Evolutionary conservation across 1,140 invertebrate species (phyloP).

Genomic region (Chymomyza costata): DNA sequence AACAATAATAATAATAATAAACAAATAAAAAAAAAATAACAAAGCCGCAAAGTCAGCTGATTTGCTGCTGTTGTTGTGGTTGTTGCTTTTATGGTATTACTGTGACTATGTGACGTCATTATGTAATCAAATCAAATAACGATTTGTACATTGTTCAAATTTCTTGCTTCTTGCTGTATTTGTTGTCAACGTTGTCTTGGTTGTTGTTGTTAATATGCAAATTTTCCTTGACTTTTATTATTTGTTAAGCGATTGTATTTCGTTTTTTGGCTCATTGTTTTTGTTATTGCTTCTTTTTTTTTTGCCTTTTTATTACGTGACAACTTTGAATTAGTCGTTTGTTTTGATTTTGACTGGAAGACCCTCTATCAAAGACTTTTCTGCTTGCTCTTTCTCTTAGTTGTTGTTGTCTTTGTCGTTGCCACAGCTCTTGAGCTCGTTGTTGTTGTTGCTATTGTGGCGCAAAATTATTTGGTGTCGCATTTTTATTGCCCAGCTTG

Average conservation of each 20-base stretch:
- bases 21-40: slow-evolving; percentile 18
- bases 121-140: slow-evolving; percentile 70
- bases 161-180: slow-evolving; percentile 22
- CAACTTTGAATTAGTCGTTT: slow-evolving; percentile 64
- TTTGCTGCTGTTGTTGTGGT: slow-evolving; percentile 22
- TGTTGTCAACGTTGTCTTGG: slow-evolving; percentile 10
- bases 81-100: slow-evolving; percentile 5
- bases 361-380: no score
- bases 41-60: slow-evolving; percentile 36
- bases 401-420: no score
- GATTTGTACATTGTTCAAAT: slow-evolving; percentile 69
- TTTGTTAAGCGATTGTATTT: slow-evolving; percentile 47
- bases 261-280: slow-evolving; percentile 45
- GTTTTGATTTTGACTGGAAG: slow-evolving; percentile 42
- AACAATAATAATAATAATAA: slow-evolving; percentile 9
- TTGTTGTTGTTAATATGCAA: slow-evolving; percentile 45
- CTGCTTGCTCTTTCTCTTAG: slow-evolving; percentile 1
- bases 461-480: slow-evolving; percentile 34
- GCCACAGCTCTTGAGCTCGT: no score
- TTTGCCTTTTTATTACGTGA: slow-evolving; percentile 59
- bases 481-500: slow-evolving; percentile 45
- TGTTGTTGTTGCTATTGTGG: slow-evolving; percentile 8
- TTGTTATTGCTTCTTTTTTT: slow-evolving; percentile 2
- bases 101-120: slow-evolving; percentile 48
- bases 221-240: slow-evolving; percentile 49